phyloP scores from a whole-genome alignment of 2,113 vertebrate genomes.

The Philantomba maxwellii region DNA sequence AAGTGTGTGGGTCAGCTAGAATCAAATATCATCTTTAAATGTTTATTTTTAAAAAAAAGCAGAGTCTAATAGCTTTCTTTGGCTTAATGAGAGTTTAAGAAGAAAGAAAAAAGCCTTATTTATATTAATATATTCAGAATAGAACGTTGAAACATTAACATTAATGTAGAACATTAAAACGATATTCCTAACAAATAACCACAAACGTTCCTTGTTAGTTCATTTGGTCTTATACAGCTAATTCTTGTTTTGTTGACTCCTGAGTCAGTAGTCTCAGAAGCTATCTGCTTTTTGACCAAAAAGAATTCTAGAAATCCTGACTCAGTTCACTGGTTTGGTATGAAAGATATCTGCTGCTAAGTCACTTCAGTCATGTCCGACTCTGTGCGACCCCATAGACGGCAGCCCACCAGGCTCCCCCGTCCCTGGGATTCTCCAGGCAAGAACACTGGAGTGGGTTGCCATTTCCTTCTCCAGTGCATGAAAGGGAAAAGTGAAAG shows the following conservation, averaged over 20 bases:
- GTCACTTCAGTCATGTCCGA: no score
- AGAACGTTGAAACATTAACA: background rate
- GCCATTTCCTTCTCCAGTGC: no score
- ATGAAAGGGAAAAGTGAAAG: no score
- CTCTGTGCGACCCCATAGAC: no score
- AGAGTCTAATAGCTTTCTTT: background rate
- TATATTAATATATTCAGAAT: background rate
- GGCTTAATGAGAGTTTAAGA: background rate
- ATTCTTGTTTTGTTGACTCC: background rate
- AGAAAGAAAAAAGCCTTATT: background rate
- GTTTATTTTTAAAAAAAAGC: background rate
- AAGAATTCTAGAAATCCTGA: constrained; percentile 58
- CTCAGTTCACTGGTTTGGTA: constrained; percentile 60
- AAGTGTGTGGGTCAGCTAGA: background rate
- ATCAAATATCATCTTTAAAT: background rate
- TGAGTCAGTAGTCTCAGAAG: background rate
- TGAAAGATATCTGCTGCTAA: constrained; percentile 48
- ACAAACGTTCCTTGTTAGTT: background rate
- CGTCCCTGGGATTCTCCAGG: no score
- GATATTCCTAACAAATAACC: background rate
- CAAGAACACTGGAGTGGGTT: no score
- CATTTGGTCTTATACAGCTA: background rate
- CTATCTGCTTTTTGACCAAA: background rate
- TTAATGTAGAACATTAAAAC: background rate
- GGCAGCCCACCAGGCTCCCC: no score